Percentiles rank a stretch among this genome's conserved stretches.
phyloP scores from a whole-genome alignment of 1,140 invertebrate species.

The Heliothis subflexa region DNA sequence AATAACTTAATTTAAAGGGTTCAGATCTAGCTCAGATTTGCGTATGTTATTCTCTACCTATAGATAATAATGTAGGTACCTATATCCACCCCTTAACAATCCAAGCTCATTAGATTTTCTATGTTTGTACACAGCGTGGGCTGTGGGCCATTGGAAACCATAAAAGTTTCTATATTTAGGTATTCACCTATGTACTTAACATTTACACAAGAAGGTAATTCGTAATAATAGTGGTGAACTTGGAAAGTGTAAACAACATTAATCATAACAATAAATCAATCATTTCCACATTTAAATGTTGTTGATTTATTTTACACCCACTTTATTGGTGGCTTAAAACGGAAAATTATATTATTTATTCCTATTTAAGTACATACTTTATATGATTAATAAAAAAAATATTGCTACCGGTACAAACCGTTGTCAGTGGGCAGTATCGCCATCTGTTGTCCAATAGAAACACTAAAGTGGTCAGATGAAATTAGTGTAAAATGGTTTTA shows the following conservation, averaged over 20 bases:
- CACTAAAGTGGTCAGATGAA: neutral
- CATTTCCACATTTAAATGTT: neutral
- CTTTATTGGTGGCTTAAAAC: neutral
- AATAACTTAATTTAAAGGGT: too few species aligned
- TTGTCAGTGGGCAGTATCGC: neutral
- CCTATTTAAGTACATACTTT: too few species aligned
- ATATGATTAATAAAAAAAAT: too few species aligned
- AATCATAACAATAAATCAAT: neutral
- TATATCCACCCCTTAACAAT: too few species aligned
- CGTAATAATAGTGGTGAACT: neutral
- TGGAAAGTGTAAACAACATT: slow-evolving; percentile 4
- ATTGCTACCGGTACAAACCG: neutral
- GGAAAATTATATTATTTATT: neutral
- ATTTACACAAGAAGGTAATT: neutral
- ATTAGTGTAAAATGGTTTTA: neutral
- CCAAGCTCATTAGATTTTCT: neutral
- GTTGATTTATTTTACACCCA: neutral
- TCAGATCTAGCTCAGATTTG: too few species aligned
- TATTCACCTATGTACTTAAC: neutral
- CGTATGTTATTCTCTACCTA: too few species aligned
- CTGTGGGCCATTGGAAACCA: neutral
- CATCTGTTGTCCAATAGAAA: slow-evolving; percentile 19
- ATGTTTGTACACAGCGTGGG: neutral
- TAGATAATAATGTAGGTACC: too few species aligned
- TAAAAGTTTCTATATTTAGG: neutral